Conservation (phyloP, 1,140 invertebrate genomes). For the Brachionus manjavacas region DNA sequence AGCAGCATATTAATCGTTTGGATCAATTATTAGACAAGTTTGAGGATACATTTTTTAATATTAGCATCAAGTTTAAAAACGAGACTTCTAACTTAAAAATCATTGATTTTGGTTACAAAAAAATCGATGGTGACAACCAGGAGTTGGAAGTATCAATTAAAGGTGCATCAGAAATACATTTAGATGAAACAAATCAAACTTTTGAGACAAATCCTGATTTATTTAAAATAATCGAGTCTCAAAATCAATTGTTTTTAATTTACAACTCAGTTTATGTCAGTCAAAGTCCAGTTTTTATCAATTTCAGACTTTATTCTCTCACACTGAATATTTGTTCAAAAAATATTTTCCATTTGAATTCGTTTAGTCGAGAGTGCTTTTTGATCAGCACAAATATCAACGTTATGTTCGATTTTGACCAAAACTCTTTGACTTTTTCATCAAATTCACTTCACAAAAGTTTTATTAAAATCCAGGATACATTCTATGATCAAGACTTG, state of each 20-base stretch:
- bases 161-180: not conserved
- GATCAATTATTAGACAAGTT: not conserved
- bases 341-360: not conserved
- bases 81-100: not conserved
- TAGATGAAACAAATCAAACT: not conserved
- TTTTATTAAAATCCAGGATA: not conserved
- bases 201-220: not conserved
- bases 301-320: not conserved
- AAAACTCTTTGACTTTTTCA: not conserved
- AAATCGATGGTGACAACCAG: not conserved
- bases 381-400: not conserved
- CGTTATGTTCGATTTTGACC: not conserved
- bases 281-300: not conserved
- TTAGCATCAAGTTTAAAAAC: not conserved
- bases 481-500: not conserved
- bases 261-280: not conserved
- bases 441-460: not conserved
- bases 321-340: not conserved
- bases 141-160: not conserved
- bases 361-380: not conserved
- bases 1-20: not conserved
- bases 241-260: not conserved
- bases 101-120: not conserved
- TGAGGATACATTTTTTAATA: not conserved
- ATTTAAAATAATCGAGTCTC: not conserved